Conservation (phyloP, 2,888 invertebrate species). For the Cantharis nigra region DNA sequence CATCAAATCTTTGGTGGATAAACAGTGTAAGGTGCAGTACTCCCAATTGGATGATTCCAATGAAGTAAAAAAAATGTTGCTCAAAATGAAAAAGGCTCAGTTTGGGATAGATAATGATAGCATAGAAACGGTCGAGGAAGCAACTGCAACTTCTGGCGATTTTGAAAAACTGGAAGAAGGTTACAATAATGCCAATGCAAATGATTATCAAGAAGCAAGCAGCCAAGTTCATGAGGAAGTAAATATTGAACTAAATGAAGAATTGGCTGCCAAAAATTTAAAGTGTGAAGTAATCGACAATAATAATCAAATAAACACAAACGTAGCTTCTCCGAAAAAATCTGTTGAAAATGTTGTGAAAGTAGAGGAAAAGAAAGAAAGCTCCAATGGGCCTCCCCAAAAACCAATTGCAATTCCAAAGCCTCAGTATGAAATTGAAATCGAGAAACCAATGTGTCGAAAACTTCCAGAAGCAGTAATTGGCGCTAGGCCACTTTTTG, state of each 20-base stretch:
- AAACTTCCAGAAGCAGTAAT: conserved; percentile 53
- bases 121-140: background rate
- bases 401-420: background rate
- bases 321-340: background rate
- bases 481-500: conserved; percentile 54
- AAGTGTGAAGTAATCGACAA: background rate
- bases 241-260: background rate
- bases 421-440: background rate
- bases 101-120: conserved; percentile 16
- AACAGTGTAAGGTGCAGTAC: conserved; percentile 17
- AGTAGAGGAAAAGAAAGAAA: background rate
- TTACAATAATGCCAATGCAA: too few species aligned
- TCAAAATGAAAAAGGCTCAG: conserved; percentile 37
- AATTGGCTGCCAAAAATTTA: background rate
- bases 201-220: background rate
- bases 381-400: background rate
- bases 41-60: conserved; percentile 32
- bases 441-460: conserved; percentile 42
- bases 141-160: background rate
- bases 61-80: conserved; percentile 38
- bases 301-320: background rate
- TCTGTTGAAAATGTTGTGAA: too few species aligned
- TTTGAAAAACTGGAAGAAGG: background rate
- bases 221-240: background rate
- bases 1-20: conserved; percentile 17